Evolutionary conservation across 2,113 vertebrate genomes (phyloP).

Genomic region (Thunnus thynnus): DNA sequence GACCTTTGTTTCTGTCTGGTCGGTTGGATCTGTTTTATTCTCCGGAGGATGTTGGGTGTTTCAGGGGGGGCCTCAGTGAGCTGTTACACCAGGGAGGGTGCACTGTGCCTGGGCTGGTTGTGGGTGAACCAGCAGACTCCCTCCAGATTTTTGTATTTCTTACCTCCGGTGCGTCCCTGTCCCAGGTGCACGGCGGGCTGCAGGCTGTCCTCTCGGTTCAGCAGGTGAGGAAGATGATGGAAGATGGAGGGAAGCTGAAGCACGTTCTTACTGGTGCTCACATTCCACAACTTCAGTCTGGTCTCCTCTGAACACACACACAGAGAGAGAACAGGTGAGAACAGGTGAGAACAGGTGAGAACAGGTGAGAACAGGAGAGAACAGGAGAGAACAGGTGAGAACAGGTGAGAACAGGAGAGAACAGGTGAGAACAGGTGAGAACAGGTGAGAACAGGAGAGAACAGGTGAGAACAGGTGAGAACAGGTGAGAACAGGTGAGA

Average conservation of each 20-base stretch:
- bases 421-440: too few relatives aligned
- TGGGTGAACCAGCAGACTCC: too few relatives aligned
- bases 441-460: too few relatives aligned
- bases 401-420: too few relatives aligned
- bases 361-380: background rate
- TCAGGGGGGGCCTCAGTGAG: constrained; percentile 1
- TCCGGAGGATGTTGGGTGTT: background rate
- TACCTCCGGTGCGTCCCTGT: constrained; percentile 96
- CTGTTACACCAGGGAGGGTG: constrained; percentile 7
- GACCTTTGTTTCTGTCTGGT: constrained; percentile 34
- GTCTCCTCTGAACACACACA: constrained; percentile 89
- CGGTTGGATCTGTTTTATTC: constrained; percentile 23
- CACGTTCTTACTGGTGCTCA: constrained; percentile 94
- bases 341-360: background rate
- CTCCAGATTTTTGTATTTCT: background rate
- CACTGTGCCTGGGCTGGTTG: background rate
- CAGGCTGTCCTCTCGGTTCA: constrained; percentile 95
- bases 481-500: too few relatives aligned
- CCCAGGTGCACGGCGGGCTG: constrained; percentile 95
- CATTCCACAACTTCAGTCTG: constrained; percentile 95
- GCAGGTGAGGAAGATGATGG: constrained; percentile 98
- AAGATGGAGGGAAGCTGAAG: constrained; percentile 98
- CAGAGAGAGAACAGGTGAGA: background rate
- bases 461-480: too few relatives aligned
- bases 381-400: too few relatives aligned